Percentiles rank a stretch among this genome's conserved stretches.
These are phyloP conservation scores for Allophyes oxyacanthae DNA, from an alignment of 2,888 invertebrate genomes.

Conservation along the genomic window DNA sequence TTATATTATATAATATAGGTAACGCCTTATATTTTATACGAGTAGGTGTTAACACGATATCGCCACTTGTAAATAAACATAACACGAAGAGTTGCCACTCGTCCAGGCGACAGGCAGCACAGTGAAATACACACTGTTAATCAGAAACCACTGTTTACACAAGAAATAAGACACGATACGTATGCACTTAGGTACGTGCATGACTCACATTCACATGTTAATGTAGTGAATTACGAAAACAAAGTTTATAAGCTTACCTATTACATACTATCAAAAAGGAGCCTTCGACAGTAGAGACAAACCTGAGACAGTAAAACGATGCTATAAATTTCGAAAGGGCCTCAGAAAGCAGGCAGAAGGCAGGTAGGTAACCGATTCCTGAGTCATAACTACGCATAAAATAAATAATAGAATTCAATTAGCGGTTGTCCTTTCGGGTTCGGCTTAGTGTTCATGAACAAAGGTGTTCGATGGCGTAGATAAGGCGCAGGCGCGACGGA, in stretches of 20 bases:
- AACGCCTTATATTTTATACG: constrained; percentile 51
- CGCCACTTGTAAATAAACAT: constrained; percentile 47
- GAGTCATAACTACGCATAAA: constrained; percentile 66
- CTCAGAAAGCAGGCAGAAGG: constrained; percentile 43
- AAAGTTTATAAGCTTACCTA: constrained; percentile 49
- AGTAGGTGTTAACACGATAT: constrained; percentile 44
- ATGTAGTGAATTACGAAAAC: constrained; percentile 59
- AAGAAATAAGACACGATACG: constrained; percentile 59
- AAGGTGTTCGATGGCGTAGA: constrained; percentile 72
- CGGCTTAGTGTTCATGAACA: constrained; percentile 75
- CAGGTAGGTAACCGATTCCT: constrained; percentile 61
- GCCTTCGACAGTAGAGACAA: constrained; percentile 11
- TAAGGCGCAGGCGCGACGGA: constrained; percentile 73
- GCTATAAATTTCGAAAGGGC: constrained; percentile 29
- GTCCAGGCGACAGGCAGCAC: constrained; percentile 40
- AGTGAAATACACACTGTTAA: constrained; percentile 58
- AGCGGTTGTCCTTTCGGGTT: constrained; percentile 70
- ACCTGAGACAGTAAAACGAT: constrained; percentile 42
- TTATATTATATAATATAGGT: constrained; percentile 58
- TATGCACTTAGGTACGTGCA: constrained; percentile 53
- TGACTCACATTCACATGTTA: constrained; percentile 65
- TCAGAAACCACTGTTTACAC: constrained; percentile 59
- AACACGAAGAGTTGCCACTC: constrained; percentile 29
- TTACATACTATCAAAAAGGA: background rate
- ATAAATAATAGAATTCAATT: constrained; percentile 76